A percentile compares a stretch with the other conserved stretches of the same genome.
These are phyloP conservation scores for Branchipolynoe longqiensis DNA, from an alignment of 2,888 invertebrate species.

Conservation along the genomic window DNA sequence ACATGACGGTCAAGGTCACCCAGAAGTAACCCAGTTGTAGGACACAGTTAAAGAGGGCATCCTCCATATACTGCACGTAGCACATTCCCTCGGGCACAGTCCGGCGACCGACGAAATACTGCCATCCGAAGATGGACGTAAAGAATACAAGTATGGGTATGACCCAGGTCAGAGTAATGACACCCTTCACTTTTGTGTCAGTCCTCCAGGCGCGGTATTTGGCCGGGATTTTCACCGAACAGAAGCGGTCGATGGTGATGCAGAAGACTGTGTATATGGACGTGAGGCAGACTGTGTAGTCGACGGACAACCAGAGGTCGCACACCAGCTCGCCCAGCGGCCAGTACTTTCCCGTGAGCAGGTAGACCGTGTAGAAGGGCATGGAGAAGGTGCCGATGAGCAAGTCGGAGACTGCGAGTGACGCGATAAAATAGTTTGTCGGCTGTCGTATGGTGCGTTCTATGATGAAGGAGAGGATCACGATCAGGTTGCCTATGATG, in stretches of 20 bases:
- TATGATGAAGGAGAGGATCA: conserved; percentile 95
- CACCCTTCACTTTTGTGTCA: conserved; percentile 88
- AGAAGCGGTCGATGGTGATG: conserved; percentile 98
- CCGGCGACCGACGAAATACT: conserved; percentile 96
- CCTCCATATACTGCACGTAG: conserved; percentile 97
- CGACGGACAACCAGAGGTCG: conserved; percentile 98
- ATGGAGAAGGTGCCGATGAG: conserved; percentile 98
- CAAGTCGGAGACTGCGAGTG: conserved; percentile 97
- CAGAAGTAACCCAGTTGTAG: conserved; percentile 98
- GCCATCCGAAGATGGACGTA: conserved; percentile 99
- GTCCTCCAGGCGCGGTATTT: conserved; percentile 98
- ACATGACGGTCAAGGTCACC: conserved; percentile 97
- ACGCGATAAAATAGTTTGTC: conserved; percentile 99
- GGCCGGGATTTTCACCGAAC: conserved; percentile 98
- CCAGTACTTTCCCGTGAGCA: conserved; percentile 95
- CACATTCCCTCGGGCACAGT: conserved; percentile 94
- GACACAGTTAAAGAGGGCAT: conserved; percentile 97
- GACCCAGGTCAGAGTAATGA: conserved; percentile 98
- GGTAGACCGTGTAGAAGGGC: conserved; percentile 99
- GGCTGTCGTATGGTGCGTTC: conserved; percentile 95
- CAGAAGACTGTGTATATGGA: conserved; percentile 99
- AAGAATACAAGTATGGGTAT: conserved; percentile 97
- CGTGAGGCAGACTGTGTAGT: conserved; percentile 96
- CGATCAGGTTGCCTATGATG: conserved; percentile 96
- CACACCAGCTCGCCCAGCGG: conserved; percentile 96